Evolutionary conservation across 2,113 vertebrate species (phyloP).

Genomic region (Lathamus discolor): DNA sequence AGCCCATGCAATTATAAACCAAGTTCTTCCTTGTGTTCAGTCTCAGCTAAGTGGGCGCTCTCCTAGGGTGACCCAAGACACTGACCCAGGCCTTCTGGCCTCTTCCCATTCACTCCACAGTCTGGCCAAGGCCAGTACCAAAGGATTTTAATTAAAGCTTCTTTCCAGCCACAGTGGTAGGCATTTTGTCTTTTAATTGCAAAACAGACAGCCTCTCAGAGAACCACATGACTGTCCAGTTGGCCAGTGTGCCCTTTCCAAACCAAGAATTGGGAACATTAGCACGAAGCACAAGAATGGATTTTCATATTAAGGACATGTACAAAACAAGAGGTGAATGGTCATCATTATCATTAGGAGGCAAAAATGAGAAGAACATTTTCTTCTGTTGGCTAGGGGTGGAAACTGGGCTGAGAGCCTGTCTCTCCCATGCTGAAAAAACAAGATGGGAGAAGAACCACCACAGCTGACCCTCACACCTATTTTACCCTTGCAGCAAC

Average conservation of each 20-base stretch:
- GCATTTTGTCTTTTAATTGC: constrained; percentile 42
- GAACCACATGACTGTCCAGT: neutral
- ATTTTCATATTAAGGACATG: neutral
- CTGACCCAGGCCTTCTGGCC: neutral
- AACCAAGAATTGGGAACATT: constrained; percentile 20
- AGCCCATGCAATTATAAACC: constrained; percentile 45
- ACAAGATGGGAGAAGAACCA: neutral
- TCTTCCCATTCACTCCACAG: neutral
- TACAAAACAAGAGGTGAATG: neutral
- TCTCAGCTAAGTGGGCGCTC: neutral
- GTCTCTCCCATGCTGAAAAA: neutral
- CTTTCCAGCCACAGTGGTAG: constrained; percentile 7
- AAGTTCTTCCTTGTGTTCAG: constrained; percentile 8
- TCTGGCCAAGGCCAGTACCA: neutral
- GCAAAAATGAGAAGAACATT: neutral
- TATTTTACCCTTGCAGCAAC: neutral
- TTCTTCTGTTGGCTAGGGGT: neutral
- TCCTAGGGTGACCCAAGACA: constrained; percentile 11
- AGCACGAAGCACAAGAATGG: neutral
- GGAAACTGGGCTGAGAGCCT: neutral
- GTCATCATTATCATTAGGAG: neutral
- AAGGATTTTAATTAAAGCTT: constrained; percentile 56
- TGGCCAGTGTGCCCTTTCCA: neutral
- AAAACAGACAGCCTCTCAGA: constrained; percentile 26
- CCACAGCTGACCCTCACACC: neutral